Conservation (phyloP, 2,797 vertebrate genomes). For the Enteromius fasciolatus region DNA sequence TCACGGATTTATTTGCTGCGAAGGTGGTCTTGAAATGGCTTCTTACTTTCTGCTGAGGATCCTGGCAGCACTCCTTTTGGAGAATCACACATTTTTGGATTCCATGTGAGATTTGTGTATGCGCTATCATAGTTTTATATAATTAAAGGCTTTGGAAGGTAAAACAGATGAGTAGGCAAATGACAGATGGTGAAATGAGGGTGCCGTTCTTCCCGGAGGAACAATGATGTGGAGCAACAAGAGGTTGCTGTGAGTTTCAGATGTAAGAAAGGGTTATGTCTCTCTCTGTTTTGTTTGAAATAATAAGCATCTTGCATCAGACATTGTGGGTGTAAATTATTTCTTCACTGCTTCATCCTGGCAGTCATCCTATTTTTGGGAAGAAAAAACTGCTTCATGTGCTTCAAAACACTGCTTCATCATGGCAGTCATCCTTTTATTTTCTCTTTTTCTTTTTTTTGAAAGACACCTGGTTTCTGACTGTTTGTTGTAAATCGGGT, state of each 20-base stretch:
- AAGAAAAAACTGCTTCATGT: too few relatives aligned
- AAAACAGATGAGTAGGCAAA: neutral
- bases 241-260: neutral
- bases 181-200: conserved; percentile 16
- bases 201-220: neutral
- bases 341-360: conserved; percentile 17
- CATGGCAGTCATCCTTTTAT: neutral
- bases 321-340: conserved; percentile 1
- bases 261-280: conserved; percentile 23
- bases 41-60: neutral
- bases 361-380: neutral
- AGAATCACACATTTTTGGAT: neutral
- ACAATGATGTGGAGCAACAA: neutral
- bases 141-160: conserved; percentile 16
- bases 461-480: conserved; percentile 13
- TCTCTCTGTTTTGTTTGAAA: neutral
- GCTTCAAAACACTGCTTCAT: conserved; percentile 1
- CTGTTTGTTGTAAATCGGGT: conserved; percentile 23
- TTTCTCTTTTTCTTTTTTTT: neutral
- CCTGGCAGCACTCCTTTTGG: neutral
- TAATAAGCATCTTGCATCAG: neutral
- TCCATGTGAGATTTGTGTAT: neutral
- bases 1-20: conserved; percentile 50
- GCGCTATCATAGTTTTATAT: neutral
- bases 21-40: conserved; percentile 49